These are phyloP conservation scores for Regulus satrapa DNA, from an alignment of 2,113 vertebrate species.

Conservation along the genomic window DNA sequence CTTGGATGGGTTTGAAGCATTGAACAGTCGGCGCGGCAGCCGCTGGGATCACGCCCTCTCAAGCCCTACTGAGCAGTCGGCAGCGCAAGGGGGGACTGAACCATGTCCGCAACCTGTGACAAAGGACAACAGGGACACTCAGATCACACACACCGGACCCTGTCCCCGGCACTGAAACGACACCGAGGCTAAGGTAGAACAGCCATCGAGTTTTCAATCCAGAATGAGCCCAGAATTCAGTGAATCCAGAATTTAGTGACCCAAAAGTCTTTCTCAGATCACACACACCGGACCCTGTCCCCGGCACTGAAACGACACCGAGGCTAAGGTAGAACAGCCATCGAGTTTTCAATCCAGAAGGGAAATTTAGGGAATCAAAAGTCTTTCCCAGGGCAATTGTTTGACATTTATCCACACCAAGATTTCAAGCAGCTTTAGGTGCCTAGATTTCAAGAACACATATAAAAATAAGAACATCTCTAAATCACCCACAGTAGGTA, in stretches of 20 bases:
- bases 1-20: conserved; percentile 23
- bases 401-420: background rate
- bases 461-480: background rate
- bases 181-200: background rate
- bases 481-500: background rate
- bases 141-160: background rate
- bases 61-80: background rate
- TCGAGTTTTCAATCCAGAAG: background rate
- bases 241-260: too few species aligned
- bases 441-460: background rate
- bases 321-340: background rate
- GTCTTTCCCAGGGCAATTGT: background rate
- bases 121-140: background rate
- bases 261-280: too few species aligned
- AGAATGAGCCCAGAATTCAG: too few species aligned
- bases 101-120: conserved; percentile 58
- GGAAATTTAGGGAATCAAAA: too few species aligned
- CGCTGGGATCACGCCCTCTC: background rate
- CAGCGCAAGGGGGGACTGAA: background rate
- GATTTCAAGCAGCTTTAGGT: background rate
- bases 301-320: background rate
- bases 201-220: background rate
- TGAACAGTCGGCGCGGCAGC: background rate
- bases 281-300: background rate
- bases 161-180: background rate